Percentiles rank a stretch among this genome's conserved stretches.
Conservation (phyloP, 2,113 vertebrate species). For the Lathamus discolor region DNA sequence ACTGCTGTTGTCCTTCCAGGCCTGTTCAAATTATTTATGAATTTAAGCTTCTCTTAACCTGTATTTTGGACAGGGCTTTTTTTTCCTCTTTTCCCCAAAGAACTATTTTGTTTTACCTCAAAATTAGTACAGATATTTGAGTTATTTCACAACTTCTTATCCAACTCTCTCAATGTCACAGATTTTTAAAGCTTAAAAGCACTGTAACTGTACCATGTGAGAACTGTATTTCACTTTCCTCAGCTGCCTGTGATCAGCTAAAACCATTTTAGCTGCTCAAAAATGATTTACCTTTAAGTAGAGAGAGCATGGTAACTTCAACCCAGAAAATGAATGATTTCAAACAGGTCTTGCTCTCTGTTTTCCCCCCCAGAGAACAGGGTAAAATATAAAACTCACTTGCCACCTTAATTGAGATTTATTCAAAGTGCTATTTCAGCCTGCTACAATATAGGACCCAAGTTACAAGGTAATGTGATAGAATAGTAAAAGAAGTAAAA, state of each 20-base stretch:
- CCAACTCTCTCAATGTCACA: not conserved
- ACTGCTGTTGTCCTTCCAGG: not conserved
- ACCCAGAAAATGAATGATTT: not conserved
- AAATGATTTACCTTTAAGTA: not conserved
- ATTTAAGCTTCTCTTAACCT: not conserved
- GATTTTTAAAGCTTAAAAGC: not conserved
- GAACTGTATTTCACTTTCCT: not conserved
- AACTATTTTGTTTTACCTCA: not conserved
- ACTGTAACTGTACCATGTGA: not conserved
- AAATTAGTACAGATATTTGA: not conserved
- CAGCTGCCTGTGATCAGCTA: not conserved
- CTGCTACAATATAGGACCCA: not conserved
- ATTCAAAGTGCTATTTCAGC: not conserved
- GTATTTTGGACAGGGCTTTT: not conserved
- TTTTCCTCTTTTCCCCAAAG: not conserved
- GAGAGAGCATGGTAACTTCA: not conserved
- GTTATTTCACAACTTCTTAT: not conserved
- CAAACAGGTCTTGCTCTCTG: not conserved
- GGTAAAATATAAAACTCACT: not conserved
- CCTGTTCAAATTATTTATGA: not conserved
- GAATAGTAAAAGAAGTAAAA: conserved; percentile 21
- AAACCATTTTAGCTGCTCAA: not conserved
- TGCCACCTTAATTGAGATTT: conserved; percentile 16
- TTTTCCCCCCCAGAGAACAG: not conserved
- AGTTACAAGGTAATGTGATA: conserved; percentile 18